These are phyloP conservation scores for Yoshiicerus persimilis DNA, from an alignment of 1,140 invertebrate genomes.

Conservation along the genomic window DNA sequence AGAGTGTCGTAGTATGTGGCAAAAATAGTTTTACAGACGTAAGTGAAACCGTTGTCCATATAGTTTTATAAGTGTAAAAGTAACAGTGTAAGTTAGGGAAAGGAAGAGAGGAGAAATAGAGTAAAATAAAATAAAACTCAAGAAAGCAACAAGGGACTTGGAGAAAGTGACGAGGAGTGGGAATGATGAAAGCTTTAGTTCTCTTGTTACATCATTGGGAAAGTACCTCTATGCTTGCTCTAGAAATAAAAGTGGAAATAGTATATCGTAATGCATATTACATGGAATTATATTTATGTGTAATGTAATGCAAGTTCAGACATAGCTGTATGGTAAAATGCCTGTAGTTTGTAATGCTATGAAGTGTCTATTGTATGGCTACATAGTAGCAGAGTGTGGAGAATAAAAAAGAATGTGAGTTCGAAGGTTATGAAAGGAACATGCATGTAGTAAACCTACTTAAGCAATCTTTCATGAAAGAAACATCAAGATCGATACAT, in stretches of 20 bases:
- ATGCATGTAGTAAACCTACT: not conserved
- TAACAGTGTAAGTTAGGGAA: not conserved
- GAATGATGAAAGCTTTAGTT: not conserved
- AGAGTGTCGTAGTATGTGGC: too few relatives aligned
- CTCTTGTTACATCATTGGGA: not conserved
- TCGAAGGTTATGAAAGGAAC: not conserved
- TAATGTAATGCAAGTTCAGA: not conserved
- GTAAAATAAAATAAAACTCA: not conserved
- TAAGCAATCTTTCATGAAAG: conserved; percentile 10
- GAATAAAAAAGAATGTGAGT: not conserved
- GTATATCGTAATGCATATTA: not conserved
- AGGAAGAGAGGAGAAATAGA: not conserved
- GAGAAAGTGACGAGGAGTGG: not conserved
- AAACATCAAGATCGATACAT: conserved; percentile 9
- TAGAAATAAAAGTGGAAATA: not conserved
- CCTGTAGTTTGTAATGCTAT: not conserved
- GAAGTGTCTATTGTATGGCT: not conserved
- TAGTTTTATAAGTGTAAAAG: too few relatives aligned
- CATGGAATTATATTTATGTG: not conserved
- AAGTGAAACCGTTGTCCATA: too few relatives aligned
- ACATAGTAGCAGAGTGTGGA: too few relatives aligned
- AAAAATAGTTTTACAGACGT: too few relatives aligned
- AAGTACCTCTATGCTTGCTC: not conserved
- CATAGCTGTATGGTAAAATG: not conserved
- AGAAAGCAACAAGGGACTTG: not conserved